A percentile compares a stretch with the other conserved stretches of the same genome.
Evolutionary conservation across 2,797 vertebrate species (phyloP).

Genomic region (Agapornis canus): DNA sequence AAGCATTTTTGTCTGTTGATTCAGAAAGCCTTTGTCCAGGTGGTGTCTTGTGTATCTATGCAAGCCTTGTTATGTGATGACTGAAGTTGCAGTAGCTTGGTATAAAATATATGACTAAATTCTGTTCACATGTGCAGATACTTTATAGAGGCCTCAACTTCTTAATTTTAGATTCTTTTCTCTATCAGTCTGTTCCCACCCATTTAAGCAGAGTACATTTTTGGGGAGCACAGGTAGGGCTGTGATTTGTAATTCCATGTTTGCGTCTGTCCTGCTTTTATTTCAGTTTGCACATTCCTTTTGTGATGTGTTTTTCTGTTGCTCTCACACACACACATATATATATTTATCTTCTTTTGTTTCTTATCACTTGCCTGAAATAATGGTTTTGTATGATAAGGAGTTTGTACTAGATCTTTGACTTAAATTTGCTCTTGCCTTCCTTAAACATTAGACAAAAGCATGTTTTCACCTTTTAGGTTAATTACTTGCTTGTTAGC

Average conservation of each 20-base stretch:
- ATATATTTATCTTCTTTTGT: accelerated
- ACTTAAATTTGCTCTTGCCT: neutral
- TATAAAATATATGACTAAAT: neutral
- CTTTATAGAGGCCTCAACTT: neutral
- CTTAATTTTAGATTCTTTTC: neutral
- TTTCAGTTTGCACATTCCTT: neutral
- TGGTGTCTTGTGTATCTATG: neutral
- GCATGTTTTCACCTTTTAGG: neutral
- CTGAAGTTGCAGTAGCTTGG: neutral
- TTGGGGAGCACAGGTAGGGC: neutral
- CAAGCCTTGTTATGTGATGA: neutral
- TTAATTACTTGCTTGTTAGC: neutral
- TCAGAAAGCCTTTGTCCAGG: neutral
- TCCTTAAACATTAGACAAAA: neutral
- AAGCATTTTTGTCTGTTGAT: neutral
- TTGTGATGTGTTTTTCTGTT: neutral
- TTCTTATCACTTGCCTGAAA: neutral
- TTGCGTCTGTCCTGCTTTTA: neutral
- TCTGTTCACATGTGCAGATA: neutral
- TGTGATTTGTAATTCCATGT: neutral
- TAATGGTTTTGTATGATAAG: neutral
- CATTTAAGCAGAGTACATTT: neutral
- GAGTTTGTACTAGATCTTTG: neutral
- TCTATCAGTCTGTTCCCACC: neutral
- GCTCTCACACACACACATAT: accelerated